Evolutionary conservation across 1,140 invertebrate species (phyloP).

Genomic region (Ylistrum balloti): DNA sequence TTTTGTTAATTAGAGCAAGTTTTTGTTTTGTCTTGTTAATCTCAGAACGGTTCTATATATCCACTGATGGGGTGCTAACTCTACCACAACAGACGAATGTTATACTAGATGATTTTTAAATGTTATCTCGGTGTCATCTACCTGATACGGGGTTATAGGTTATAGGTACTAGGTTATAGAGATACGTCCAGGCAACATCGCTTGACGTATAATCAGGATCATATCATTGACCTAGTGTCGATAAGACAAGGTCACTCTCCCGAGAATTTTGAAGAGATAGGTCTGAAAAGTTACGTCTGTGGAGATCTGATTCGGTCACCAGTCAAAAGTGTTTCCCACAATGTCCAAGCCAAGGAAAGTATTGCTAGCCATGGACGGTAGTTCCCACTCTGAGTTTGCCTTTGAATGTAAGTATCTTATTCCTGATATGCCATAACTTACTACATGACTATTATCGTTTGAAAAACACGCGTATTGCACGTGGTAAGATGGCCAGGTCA

Average conservation of each 20-base stretch:
- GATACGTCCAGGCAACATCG: background rate
- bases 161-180: too few species aligned
- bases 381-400: constrained; percentile 53
- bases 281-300: too few species aligned
- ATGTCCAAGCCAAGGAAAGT: constrained; percentile 51
- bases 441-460: too few species aligned
- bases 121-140: background rate
- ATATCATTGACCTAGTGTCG: background rate
- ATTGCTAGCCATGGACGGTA: constrained; percentile 61
- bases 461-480: background rate
- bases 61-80: background rate
- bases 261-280: background rate
- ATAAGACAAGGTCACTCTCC: too few species aligned
- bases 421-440: too few species aligned
- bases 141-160: background rate
- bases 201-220: background rate
- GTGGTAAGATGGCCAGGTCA: too few species aligned
- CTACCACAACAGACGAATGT: background rate
- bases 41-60: too few species aligned
- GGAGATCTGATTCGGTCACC: background rate
- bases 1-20: too few species aligned
- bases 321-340: background rate
- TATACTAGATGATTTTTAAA: background rate
- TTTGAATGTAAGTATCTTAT: constrained; percentile 58
- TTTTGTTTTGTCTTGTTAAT: too few species aligned